These are phyloP conservation scores for Rhea americana DNA, from an alignment of 2,113 vertebrate species.

Conservation along the genomic window DNA sequence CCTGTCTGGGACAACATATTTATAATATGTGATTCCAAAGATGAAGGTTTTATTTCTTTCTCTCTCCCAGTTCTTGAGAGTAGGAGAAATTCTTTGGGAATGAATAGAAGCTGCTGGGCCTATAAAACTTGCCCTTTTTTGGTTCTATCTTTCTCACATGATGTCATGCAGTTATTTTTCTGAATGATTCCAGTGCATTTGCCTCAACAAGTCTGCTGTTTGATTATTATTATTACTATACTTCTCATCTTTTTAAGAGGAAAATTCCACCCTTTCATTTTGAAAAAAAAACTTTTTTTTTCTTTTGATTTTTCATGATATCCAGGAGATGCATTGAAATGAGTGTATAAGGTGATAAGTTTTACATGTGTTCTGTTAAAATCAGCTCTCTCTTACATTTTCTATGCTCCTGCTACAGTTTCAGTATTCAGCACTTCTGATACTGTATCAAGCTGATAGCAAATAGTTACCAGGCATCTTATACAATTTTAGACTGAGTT, in stretches of 20 bases:
- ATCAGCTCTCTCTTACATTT: neutral
- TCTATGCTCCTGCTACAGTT: neutral
- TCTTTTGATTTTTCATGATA: neutral
- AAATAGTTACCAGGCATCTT: neutral
- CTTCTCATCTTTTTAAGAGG: neutral
- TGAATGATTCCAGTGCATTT: conserved; percentile 64
- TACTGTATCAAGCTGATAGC: neutral
- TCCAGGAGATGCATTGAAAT: neutral
- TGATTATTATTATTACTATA: neutral
- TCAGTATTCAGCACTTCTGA: neutral
- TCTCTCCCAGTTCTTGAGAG: neutral
- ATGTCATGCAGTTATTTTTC: conserved; percentile 65
- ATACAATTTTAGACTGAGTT: neutral
- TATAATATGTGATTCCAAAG: conserved; percentile 25
- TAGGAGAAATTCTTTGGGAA: conserved; percentile 60
- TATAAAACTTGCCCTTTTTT: conserved; percentile 62
- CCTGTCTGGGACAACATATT: neutral
- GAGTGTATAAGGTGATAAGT: neutral
- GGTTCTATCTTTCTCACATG: conserved; percentile 61
- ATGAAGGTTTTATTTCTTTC: conserved; percentile 30
- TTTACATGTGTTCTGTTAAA: neutral
- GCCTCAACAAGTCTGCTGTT: conserved; percentile 46
- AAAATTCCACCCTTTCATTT: neutral
- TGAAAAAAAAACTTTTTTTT: neutral
- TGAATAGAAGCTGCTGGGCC: conserved; percentile 55